Evolutionary conservation across 1,140 invertebrate genomes (phyloP).

Genomic region (Drosophila obscura): DNA sequence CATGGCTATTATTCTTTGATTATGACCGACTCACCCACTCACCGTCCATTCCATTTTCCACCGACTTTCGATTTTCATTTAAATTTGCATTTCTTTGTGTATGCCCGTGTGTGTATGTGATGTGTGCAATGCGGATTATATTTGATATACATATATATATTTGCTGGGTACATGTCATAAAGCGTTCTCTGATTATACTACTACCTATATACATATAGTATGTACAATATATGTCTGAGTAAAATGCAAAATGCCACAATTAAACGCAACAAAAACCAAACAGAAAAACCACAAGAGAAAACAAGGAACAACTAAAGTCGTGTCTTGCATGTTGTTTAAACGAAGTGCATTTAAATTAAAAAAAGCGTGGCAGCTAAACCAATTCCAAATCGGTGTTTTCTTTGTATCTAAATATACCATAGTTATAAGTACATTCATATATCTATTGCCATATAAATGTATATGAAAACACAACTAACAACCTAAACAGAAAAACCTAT

Average conservation of each 20-base stretch:
- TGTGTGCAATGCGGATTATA: constrained; percentile 58
- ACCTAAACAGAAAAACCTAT: constrained; percentile 50
- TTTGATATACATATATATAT: constrained; percentile 56
- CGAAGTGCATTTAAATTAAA: constrained; percentile 60
- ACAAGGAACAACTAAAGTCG: constrained; percentile 52
- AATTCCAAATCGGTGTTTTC: constrained; percentile 61
- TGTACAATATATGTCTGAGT: constrained; percentile 33
- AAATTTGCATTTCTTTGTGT: constrained; percentile 29
- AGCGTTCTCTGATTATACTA: constrained; percentile 49
- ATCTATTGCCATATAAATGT: constrained; percentile 49
- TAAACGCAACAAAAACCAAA: constrained; percentile 26
- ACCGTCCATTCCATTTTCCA: constrained; percentile 18
- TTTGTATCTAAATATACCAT: constrained; percentile 48
- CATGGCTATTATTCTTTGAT: constrained; percentile 27
- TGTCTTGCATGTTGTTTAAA: constrained; percentile 74
- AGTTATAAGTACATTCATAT: constrained; percentile 46
- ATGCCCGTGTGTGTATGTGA: constrained; percentile 23
- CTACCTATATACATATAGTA: too few relatives aligned
- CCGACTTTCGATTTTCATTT: constrained; percentile 43
- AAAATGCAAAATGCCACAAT: constrained; percentile 41
- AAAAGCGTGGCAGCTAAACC: too few relatives aligned
- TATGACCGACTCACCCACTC: too few relatives aligned
- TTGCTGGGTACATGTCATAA: constrained; percentile 82
- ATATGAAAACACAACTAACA: constrained; percentile 60
- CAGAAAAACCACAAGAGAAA: constrained; percentile 31